Evolutionary conservation across 2,797 vertebrate genomes (phyloP), one percentile per base, ranked within the genome.

Genomic region (Sebastes melanostomus): DNA sequence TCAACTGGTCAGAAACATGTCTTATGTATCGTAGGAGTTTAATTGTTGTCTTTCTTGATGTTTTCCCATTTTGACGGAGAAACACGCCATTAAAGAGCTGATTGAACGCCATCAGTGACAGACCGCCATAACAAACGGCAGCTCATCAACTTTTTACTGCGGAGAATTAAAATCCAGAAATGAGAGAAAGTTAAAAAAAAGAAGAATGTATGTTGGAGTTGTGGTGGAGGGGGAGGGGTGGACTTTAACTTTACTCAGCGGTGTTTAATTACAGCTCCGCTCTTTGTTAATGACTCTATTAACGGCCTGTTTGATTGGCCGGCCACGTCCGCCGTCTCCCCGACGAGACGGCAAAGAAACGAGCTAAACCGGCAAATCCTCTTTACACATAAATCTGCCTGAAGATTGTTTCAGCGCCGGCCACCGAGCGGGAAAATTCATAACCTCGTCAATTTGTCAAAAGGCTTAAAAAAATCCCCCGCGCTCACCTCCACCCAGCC

Each of bases 381-480:
- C 78, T 83, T 75, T 59, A 69, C 82, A 86, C 85, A 91, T 85
- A 89, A 91, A 91, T 92, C 89, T 91, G 84, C 80, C 82, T 75
- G 72, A 75, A 84, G 85, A 91, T 90, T 82, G 89, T 82, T 77
- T 77, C 62, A 76, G 79, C 70, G 30, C 69, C 71, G 75, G 83
- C 78, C 77, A 77, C 68, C 77, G 72, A 78, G 82, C 54, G 20
- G 42, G 83, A 74, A 85, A 92, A 92, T 88, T 91, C 91, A 91
- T 77, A 92, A 92, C 85, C 89, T 89, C 88, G 86, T 93, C 92
- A 92, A 89, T 92, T 92, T 91, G 89, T 86, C 84, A 85, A 89
- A 91, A 92, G 90, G 91, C 86, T 93, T 90, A 84, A 91, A 89
- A 84, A 55, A 16, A 12, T 2, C 29, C 8, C n/a, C 3, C 34